Evolutionary conservation across 1,140 invertebrate species (phyloP), one percentile per base, ranked within the genome.

Genomic region (Trichogramma pretiosum): DNA sequence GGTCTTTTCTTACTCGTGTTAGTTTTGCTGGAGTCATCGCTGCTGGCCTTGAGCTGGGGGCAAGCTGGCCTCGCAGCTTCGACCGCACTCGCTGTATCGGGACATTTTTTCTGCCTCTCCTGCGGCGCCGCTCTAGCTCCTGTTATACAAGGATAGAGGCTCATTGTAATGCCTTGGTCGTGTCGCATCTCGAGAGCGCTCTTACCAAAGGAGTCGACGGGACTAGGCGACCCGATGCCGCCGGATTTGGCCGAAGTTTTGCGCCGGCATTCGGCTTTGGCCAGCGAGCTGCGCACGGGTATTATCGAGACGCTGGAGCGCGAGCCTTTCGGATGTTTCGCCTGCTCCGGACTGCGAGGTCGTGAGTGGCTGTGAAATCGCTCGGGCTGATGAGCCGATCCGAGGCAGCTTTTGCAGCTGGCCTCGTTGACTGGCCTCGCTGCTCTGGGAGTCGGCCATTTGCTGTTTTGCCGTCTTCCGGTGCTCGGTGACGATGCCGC

Each of bases 311-410:
- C 13, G 18, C 32, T 43, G 19, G 19, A 33, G 19, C 21, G 10
- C 7, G 30, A 14, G 11, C 14, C 26, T n/a, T n/a, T n/a, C n/a
- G n/a, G 24, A 28, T 28, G 24, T 28, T 28, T 28, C 11, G 5
- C 11, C 24, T 7, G 5, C 24, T 28, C 24, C 24, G 5, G 24
- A 13, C 11, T 5, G 5, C 33, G 33, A 16, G 9, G 33, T 34
- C 33, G 33, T 11, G 76, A 77, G 57, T 81, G 78, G 57, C 76
- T 80, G 56, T 80, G 78, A 33, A 80, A 73, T 5, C 77, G 60
- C 52, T 81, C 78, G 0, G 78, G 78, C 28, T 73, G 72, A 53
- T 76, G 70, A 0, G 71, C 58, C 30, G 75, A 63, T 16, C 76
- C 76, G 24, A 5, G n/a, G 55, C 78, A 80, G 5, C 74, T 74